These are phyloP conservation scores for Phylloscopus trochilus DNA, from an alignment of 2,113 vertebrate genomes.

Conservation along the genomic window DNA sequence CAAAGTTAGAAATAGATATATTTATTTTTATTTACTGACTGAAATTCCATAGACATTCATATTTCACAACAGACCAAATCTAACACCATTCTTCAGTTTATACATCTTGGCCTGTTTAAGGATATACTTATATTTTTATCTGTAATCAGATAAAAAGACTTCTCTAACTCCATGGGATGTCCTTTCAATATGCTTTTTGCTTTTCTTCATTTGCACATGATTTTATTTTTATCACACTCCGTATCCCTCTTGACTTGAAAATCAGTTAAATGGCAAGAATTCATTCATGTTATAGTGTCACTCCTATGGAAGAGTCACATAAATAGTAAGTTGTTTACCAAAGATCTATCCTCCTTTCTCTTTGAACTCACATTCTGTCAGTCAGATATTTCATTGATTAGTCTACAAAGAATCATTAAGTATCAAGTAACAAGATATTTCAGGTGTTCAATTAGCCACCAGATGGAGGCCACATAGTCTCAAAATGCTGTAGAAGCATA, in stretches of 20 bases:
- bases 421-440: slow-evolving; percentile 27
- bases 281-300: not conserved
- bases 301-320: not conserved
- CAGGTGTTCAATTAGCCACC: slow-evolving; percentile 17
- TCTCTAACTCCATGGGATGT: not conserved
- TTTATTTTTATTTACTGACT: not conserved
- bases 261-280: not conserved
- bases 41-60: not conserved
- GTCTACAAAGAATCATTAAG: slow-evolving; percentile 15
- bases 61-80: not conserved
- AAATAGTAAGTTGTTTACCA: not conserved
- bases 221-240: not conserved
- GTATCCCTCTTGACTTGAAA: not conserved
- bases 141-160: not conserved
- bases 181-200: not conserved
- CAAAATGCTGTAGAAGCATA: not conserved
- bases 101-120: not conserved
- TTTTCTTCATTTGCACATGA: not conserved
- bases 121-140: not conserved
- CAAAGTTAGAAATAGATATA: not conserved
- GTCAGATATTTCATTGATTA: not conserved
- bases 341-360: not conserved
- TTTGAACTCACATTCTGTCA: not conserved
- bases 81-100: not conserved
- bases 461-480: not conserved